Evolutionary conservation across 2,888 invertebrate species (phyloP), one percentile per base, ranked within the genome.

Genomic region (Synanthedon formicaeformis): DNA sequence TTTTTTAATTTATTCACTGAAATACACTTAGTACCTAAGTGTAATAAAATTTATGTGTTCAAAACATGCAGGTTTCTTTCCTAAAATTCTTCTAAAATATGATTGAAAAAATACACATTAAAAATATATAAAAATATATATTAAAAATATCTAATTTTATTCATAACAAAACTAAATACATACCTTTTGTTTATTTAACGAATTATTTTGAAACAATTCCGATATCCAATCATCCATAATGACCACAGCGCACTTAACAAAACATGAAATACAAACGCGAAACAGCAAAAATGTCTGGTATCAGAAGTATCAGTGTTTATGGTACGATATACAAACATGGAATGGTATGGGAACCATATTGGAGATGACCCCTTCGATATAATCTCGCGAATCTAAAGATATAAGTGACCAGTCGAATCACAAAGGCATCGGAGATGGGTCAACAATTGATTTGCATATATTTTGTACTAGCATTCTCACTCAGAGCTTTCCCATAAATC

Each of bases 181-280:
- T 73, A 87, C 87, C 83, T 82, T 85, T 10, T 81, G 73, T 58
- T 81, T 85, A 52, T 58, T 67, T 55, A 81, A 75, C 2, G 75
- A 69, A 49, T 77, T 81, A n/a, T 82, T 64, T 56, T 88, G 88
- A 62, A 88, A 88, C 53, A 88, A 71, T 61, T 87, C 75, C 52
- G 85, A 73, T 57, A 88, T 88, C 88, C 88, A 88, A 71, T 85
- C 77, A 54, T 87, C 82, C 87, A 88, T 88, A 58, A 16, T 23
- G 14, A 50, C 11, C 18, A 49, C 16, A 1, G 16, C 2, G 12
- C 50, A 50, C 50, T 23, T 45, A 5, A 50, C 50, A 50, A 50
- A 50, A 50, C 1, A 10, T 18, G 16, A 18, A 3, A 3, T 23
- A 23, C 34, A 34, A 8, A 34, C 8, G 10, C 6, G 34, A 34